Evolutionary conservation across 30 jellyfish, hydroid and myxozoan species (phyloP), one percentile per base, ranked within the genome.

Genomic region (Aurelia aurita complex sp. Pacific): DNA sequence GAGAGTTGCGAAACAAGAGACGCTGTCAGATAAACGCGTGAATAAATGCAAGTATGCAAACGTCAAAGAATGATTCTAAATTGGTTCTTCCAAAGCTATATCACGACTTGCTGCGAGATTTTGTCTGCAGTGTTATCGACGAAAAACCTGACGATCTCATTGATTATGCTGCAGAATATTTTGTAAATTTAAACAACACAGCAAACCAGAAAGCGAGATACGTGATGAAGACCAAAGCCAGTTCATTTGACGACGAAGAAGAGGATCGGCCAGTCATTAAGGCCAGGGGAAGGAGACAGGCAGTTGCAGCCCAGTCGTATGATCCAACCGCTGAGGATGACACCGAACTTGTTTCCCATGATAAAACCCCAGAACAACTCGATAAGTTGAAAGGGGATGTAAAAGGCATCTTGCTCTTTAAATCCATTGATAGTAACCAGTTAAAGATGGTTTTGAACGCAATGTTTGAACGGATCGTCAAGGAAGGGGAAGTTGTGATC

Each of bases 231-330:
- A 68, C 85, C 64, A 69, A 67, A 43, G 79, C 77, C 17, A 64
- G 74, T 12, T 69, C 79, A 9, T 72, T 57, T 57, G 86, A 86
- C 52, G 95, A 76, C 61, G 87, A 54, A 16, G 96, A 77, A 5
- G 97, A 90, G 63, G 92, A 83, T 57, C 98, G 89, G 76, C 98
- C 97, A 66, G 77, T 73, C 59, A 64, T 88, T 73, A 74, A 80
- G 32, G 73, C 92, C 17, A 70, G 91, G 38, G 98, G 97, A 23
- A 66, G 98, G 50, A 89, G 98, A 75, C 96, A 69, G 69, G 98
- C 98, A 17, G 98, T 94, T 29, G 98, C 98, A 12, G 98, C 97
- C 74, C 98, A 89, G 78, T 94, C 98, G n/a, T 94, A 94, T 92
- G 97, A 94, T 57, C 98, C 98, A 23, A 78, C 93, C 13, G 87